Evolutionary conservation across 2,888 invertebrate species (phyloP).

Genomic region (Boloria selene): DNA sequence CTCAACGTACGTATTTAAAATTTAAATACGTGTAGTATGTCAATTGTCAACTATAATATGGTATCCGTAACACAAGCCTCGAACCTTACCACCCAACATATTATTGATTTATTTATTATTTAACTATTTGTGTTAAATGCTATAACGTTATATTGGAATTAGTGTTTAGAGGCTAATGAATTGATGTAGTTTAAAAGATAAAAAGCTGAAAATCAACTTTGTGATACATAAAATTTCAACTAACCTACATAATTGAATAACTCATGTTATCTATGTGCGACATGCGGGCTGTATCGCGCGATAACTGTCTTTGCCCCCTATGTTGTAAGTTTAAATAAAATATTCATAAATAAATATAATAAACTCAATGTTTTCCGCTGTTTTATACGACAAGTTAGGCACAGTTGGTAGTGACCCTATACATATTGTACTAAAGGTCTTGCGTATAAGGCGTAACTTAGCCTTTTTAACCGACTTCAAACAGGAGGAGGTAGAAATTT

Average conservation of each 20-base stretch:
- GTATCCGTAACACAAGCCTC: no score
- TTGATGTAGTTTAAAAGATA: conserved; percentile 15
- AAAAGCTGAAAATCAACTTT: conserved; percentile 26
- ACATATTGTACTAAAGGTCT: no score
- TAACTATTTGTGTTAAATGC: neutral
- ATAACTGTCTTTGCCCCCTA: conserved; percentile 43
- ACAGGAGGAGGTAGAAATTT: no score
- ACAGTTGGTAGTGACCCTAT: no score
- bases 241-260: conserved; percentile 42
- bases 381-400: neutral
- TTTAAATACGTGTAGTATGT: no score
- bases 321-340: conserved; percentile 30
- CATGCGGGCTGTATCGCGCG: conserved; percentile 47
- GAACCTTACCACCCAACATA: no score
- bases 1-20: no score
- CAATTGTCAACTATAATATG: no score
- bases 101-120: no score
- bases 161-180: conserved; percentile 20
- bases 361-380: neutral
- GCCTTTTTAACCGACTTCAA: no score
- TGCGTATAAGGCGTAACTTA: no score
- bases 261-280: conserved; percentile 39
- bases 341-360: conserved; percentile 18
- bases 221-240: conserved; percentile 42
- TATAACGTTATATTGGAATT: conserved; percentile 11